A percentile compares a stretch with the other conserved stretches of the same genome.
Evolutionary conservation across 1,140 invertebrate genomes (phyloP).

Genomic region (Zaprionus camerounensis): DNA sequence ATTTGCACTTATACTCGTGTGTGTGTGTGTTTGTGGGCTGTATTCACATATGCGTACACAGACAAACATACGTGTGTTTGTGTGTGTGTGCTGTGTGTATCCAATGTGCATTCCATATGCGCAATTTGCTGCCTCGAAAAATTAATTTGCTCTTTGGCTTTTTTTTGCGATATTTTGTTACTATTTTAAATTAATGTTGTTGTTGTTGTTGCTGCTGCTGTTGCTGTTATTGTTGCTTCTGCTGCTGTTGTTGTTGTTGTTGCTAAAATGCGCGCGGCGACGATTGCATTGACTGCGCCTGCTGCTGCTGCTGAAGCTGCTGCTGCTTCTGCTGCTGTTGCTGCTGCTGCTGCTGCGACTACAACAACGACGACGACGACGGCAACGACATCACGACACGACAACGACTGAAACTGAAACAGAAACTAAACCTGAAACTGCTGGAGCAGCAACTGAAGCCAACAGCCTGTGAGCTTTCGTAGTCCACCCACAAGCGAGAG

Average conservation of each 20-base stretch:
- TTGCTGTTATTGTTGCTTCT: constrained; percentile 34
- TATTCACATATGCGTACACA: constrained; percentile 17
- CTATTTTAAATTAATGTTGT: constrained; percentile 22
- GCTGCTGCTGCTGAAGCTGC: constrained; percentile 33
- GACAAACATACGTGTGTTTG: background rate
- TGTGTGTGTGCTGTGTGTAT: constrained; percentile 34
- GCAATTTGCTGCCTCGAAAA: constrained; percentile 41
- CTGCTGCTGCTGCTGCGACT: constrained; percentile 48
- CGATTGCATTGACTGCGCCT: constrained; percentile 36
- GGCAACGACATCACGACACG: constrained; percentile 83
- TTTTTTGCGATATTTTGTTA: background rate
- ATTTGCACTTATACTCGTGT: constrained; percentile 52
- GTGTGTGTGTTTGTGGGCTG: constrained; percentile 28
- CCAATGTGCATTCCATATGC: constrained; percentile 72
- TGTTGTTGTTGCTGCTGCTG: constrained; percentile 26
- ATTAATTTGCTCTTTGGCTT: constrained; percentile 27
- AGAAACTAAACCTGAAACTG: constrained; percentile 61
- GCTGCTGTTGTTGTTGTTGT: constrained; percentile 37
- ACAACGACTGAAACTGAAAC: constrained; percentile 77
- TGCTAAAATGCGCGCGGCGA: constrained; percentile 56
- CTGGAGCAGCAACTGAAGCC: constrained; percentile 22
- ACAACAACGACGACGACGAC: constrained; percentile 77
- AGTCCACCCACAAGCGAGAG: constrained; percentile 31
- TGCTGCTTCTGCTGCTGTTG: constrained; percentile 38
- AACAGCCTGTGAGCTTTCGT: constrained; percentile 50